phyloP scores from a whole-genome alignment of 2,888 invertebrate genomes.

The Aphrophora alni region DNA sequence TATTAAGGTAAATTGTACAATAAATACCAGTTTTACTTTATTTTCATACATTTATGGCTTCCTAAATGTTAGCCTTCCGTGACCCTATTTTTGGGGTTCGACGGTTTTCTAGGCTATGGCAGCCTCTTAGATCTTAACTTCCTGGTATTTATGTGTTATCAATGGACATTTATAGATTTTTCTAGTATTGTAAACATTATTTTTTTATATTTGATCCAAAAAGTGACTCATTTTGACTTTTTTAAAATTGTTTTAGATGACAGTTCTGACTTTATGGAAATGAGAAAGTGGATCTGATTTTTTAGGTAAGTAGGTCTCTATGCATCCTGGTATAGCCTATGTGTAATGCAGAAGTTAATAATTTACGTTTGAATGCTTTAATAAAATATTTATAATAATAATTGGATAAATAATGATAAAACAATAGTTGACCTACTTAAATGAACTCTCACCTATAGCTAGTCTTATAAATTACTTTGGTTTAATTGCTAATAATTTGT shows the following conservation, averaged over 20 bases:
- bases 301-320: slow-evolving; percentile 49
- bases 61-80: slow-evolving; percentile 38
- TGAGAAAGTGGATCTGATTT: slow-evolving; percentile 48
- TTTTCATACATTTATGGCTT: not conserved
- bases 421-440: not conserved
- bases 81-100: slow-evolving; percentile 51
- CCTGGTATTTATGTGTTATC: slow-evolving; percentile 24
- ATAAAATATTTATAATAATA: not conserved
- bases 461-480: not conserved
- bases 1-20: slow-evolving; percentile 34
- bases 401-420: not conserved
- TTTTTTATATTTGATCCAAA: slow-evolving; percentile 7
- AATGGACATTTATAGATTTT: slow-evolving; percentile 18
- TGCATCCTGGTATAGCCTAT: slow-evolving; percentile 40
- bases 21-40: not conserved
- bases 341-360: not conserved
- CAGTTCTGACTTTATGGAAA: slow-evolving; percentile 40
- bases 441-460: not conserved
- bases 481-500: not conserved
- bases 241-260: slow-evolving; percentile 27
- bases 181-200: slow-evolving; percentile 23
- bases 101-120: slow-evolving; percentile 49
- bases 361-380: not conserved
- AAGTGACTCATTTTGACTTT: not conserved
- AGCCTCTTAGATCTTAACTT: slow-evolving; percentile 36